A percentile compares a stretch with the other conserved stretches of the same genome.
Evolutionary conservation across 1,140 invertebrate species (phyloP).

Genomic region (Choristoneura fumiferana): DNA sequence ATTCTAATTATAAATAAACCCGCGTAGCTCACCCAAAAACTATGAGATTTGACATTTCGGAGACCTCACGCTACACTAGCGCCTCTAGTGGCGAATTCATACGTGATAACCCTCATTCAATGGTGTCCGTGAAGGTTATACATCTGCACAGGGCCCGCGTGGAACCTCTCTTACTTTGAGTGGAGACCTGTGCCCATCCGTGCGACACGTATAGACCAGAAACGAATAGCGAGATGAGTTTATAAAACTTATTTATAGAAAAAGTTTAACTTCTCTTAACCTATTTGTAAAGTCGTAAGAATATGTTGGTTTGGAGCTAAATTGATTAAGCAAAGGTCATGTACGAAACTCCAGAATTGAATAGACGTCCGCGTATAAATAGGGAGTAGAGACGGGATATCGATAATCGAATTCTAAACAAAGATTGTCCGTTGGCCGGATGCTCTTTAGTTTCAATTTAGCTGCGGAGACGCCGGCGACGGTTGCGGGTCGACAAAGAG

Average conservation of each 20-base stretch:
- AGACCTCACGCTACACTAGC: no score
- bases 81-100: no score
- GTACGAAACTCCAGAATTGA: not conserved
- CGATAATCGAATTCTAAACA: conserved; percentile 63
- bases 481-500: conserved; percentile 55
- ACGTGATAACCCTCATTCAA: no score
- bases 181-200: no score
- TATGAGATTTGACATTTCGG: no score
- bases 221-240: no score
- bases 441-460: conserved; percentile 52
- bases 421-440: conserved; percentile 53
- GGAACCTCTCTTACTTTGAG: no score
- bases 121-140: no score
- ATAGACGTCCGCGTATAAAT: conserved; percentile 1
- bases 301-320: conserved; percentile 7
- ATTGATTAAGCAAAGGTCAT: conserved; percentile 17
- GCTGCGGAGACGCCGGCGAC: conserved; percentile 26
- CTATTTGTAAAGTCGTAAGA: conserved; percentile 1
- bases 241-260: not conserved
- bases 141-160: no score
- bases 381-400: conserved; percentile 24
- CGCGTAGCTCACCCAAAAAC: no score
- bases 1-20: no score
- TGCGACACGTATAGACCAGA: no score
- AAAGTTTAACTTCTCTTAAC: not conserved